A percentile compares a stretch with the other conserved stretches of the same genome.
phyloP scores from a whole-genome alignment of 2,797 vertebrate species.

The Borostomias antarcticus region DNA sequence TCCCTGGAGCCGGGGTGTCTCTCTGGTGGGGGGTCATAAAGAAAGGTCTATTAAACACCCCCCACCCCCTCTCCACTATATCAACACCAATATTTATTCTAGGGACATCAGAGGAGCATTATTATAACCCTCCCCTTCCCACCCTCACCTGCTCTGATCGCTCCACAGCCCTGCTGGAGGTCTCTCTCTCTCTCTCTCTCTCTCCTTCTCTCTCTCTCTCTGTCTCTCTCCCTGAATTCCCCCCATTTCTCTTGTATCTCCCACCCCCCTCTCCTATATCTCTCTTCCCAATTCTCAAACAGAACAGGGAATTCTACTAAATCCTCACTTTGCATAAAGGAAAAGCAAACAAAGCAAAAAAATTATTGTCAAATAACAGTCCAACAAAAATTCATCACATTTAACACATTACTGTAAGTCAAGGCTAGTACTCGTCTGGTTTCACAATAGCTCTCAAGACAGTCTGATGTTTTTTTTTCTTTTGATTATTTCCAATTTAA shows the following conservation, averaged over 20 bases:
- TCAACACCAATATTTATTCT: slow-evolving; percentile 69
- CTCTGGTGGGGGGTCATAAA: slow-evolving; percentile 51
- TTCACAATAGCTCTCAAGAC: slow-evolving; percentile 27
- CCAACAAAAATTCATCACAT: no score
- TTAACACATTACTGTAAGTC: no score
- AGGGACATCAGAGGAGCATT: slow-evolving; percentile 55
- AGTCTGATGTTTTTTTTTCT: neutral
- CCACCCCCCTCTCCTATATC: neutral
- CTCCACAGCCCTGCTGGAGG: slow-evolving; percentile 44
- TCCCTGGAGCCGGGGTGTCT: slow-evolving; percentile 37
- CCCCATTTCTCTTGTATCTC: neutral
- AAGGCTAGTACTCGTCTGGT: neutral
- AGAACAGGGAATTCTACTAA: neutral
- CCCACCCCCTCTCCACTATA: slow-evolving; percentile 49
- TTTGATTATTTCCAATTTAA: slow-evolving; percentile 19
- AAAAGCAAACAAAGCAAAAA: slow-evolving; percentile 6
- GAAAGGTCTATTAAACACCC: slow-evolving; percentile 55
- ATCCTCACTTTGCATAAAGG: no score
- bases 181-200: neutral
- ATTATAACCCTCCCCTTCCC: slow-evolving; percentile 36
- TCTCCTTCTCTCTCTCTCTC: slow-evolving; percentile 22
- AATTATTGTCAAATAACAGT: no score
- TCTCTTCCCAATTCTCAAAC: neutral
- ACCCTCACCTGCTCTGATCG: slow-evolving; percentile 10
- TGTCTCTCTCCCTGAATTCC: slow-evolving; percentile 7